Evolutionary conservation across 35 echinoderm and acorn worm species (phyloP), one percentile per base, ranked within the genome.

Genomic region (Ophioderma brevispina): DNA sequence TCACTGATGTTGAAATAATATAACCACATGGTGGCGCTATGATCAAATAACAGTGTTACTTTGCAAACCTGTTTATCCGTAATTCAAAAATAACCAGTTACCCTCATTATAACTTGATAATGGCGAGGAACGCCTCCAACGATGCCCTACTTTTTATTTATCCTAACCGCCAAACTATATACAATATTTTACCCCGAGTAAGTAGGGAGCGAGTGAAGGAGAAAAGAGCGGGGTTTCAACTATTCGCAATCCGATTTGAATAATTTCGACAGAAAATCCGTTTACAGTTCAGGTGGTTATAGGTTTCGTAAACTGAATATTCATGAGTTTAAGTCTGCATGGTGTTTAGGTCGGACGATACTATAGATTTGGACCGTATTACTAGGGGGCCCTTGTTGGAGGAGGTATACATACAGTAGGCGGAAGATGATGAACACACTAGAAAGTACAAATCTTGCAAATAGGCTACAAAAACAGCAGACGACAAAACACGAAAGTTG

Each of bases 1-100:
- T 70, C 59, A 70, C 59, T 25, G 59, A 70, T 70, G 59, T 70
- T 70, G n/a, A 30, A 70, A 70, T 70, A 70, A 70, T 30, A 15
- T 70, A 25, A 70, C 10, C 59, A 70, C 59, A 13, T 15, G 59
- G 23, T 70, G 59, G 59, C 59, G 59, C 59, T 13, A 25, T 30
- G 59, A 70, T 70, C 59, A 70, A 70, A 70, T 70, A 70, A 13
- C 59, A 70, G 59, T 70, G 59, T 70, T 15, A 70, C 59, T 70
- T 70, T 15, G 4, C 10, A 70, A 70, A 70, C 59, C n/a, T 70
- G 59, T 70, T 70, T 70, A 70, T 70, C 59, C 59, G 28, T 25
- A 25, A 70, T 70, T 70, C 59, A 70, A 70, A 70, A 70, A 6
- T 70, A 70, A 70, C 59, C 59, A 25, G 59, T 70, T 18, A 70